Evolutionary conservation across 2,113 vertebrate species (phyloP).

Genomic region (Sclerurus mexicanus): DNA sequence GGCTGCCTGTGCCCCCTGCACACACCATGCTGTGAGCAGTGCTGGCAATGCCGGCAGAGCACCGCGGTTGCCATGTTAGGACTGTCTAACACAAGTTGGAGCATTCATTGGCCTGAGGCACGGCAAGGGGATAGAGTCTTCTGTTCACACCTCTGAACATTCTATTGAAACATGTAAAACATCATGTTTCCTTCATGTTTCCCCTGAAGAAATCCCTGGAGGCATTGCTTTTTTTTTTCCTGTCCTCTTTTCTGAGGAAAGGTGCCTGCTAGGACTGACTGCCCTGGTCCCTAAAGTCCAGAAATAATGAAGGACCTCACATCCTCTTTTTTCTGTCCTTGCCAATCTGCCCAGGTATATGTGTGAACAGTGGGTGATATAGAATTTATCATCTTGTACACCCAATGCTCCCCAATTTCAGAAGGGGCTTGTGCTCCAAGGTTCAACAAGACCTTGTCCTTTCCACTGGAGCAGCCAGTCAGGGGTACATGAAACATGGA

Average conservation of each 20-base stretch:
- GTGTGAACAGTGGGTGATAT: neutral
- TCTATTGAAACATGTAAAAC: neutral
- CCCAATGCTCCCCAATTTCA: neutral
- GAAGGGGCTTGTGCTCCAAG: neutral
- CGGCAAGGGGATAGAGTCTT: accelerated
- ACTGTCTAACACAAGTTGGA: neutral
- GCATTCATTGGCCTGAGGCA: neutral
- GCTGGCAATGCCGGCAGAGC: neutral
- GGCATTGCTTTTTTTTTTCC: neutral
- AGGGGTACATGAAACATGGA: neutral
- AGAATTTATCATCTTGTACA: neutral
- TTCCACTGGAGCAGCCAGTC: neutral
- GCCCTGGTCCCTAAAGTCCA: neutral
- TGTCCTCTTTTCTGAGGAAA: neutral
- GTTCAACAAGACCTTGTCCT: neutral
- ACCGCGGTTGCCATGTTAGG: accelerated
- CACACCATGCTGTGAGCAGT: accelerated
- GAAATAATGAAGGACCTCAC: neutral
- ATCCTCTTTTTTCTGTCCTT: neutral
- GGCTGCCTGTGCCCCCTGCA: neutral
- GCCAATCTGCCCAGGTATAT: neutral
- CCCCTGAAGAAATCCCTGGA: neutral
- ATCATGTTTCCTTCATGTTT: neutral
- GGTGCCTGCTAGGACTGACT: neutral
- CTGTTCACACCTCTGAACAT: neutral